Base-by-base conservation (phyloP, 1,140 invertebrate genomes). In the Tetragnatha versicolor region DNA sequence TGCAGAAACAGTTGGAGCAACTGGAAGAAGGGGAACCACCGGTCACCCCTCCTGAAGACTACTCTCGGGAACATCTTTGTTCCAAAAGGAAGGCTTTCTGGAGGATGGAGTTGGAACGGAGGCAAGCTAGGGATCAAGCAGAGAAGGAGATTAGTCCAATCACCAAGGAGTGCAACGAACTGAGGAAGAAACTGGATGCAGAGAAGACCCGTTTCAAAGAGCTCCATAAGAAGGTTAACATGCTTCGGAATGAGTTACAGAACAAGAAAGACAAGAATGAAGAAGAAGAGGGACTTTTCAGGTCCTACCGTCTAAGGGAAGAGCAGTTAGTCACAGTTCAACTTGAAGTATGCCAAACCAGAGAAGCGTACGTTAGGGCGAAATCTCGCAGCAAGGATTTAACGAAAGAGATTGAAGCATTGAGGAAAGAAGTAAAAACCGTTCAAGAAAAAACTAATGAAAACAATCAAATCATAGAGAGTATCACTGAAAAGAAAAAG, bases 61-160 rank as follows among this genome's bases (percentile, higher is more conserved):
- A 33, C 29, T 14, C 20, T 1, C 31, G 22, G 29, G 35, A 33
- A n/a, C 14, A n/a, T 33, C 31, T 58, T 9, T 31, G 29, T 3
- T 14, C 31, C 31, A 31, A 58, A 5, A 58, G 55, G 9, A 58
- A 58, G 22, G 55, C 55, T 33, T 58, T n/a, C 3, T 58, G 55
- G 55, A 31, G 55, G 5, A 58, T 58, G 55, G 55, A 58, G 22
- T 22, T 58, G 14, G 55, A 58, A 35, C 55, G 55, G 0, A 58
- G 55, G 35, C 9, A 33, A 4, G 55, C 55, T 7, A 58, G 29
- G 10, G 55, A 58, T n/a, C 17, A 58, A 33, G 55, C 55, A 0
- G 55, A 58, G 35, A 58, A 33, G 9, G n/a, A 58, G 29, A 58
- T 58, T n/a, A 58, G 27, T n/a, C 55, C 55, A 2, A 31, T 58